These are phyloP conservation scores for Cheilosia variabilis DNA, from an alignment of 2,888 invertebrate species.

Conservation along the genomic window DNA sequence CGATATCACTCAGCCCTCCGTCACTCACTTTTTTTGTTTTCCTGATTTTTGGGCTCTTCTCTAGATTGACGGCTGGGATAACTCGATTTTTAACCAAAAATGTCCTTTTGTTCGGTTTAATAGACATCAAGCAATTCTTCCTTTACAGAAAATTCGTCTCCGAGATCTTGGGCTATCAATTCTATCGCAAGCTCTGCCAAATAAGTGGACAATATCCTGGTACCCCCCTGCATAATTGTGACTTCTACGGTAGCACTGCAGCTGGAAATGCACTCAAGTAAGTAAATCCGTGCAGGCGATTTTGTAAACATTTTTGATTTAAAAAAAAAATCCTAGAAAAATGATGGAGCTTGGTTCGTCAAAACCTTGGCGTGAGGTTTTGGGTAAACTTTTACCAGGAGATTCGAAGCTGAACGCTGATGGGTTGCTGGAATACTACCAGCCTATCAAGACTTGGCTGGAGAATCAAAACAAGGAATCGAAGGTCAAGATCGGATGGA, in stretches of 20 bases:
- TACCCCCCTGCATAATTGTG: slow-evolving; percentile 91
- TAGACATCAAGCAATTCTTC: not conserved
- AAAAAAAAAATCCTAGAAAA: slow-evolving; percentile 77
- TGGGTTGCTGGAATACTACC: slow-evolving; percentile 91
- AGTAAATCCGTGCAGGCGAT: not conserved
- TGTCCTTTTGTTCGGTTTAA: too few relatives aligned
- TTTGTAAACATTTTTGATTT: too few relatives aligned
- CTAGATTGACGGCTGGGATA: too few relatives aligned
- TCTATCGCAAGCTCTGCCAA: slow-evolving; percentile 89
- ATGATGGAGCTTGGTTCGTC: slow-evolving; percentile 89
- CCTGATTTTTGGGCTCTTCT: too few relatives aligned
- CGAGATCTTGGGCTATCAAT: slow-evolving; percentile 92
- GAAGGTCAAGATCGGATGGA: slow-evolving; percentile 81
- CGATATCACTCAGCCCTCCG: too few relatives aligned
- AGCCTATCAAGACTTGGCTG: slow-evolving; percentile 84
- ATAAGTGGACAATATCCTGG: slow-evolving; percentile 90
- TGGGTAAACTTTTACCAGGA: slow-evolving; percentile 89
- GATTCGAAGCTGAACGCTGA: slow-evolving; percentile 88
- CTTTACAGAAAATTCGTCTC: slow-evolving; percentile 89
- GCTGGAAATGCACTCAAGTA: slow-evolving; percentile 89
- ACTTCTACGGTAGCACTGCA: slow-evolving; percentile 90
- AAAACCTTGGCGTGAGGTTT: slow-evolving; percentile 91
- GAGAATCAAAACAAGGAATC: slow-evolving; percentile 78
- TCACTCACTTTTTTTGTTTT: too few relatives aligned
- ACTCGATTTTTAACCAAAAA: too few relatives aligned